phyloP scores from a whole-genome alignment of 2,888 invertebrate genomes.

The Monoplex corrugatus region DNA sequence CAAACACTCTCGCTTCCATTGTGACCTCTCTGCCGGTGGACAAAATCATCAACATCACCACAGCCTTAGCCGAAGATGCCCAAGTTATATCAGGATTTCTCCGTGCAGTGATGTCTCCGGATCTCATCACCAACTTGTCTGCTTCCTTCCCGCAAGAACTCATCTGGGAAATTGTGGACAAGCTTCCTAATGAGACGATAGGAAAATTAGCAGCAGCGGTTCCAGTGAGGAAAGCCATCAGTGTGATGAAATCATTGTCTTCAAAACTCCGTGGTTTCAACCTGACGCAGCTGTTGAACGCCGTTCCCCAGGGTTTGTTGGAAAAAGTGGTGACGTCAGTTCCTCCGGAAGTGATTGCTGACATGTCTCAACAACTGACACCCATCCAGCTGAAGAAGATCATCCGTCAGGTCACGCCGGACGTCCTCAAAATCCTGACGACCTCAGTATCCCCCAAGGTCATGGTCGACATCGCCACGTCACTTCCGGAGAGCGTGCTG shows the following conservation, averaged over 20 bases:
- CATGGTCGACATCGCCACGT: conserved; percentile 18
- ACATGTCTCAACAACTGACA: not conserved
- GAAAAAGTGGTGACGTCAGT: conserved; percentile 15
- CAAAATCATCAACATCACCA: conserved; percentile 28
- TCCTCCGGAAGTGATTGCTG: not conserved
- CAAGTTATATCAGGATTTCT: conserved; percentile 1
- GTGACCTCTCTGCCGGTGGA: conserved; percentile 8
- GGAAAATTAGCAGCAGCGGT: not conserved
- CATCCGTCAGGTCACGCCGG: not conserved
- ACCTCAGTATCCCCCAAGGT: not conserved
- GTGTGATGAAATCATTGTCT: not conserved
- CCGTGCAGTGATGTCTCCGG: conserved; percentile 16
- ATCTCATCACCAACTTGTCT: not conserved
- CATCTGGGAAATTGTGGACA: conserved; percentile 5
- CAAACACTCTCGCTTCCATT: not conserved
- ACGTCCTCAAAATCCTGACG: not conserved
- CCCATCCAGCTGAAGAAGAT: conserved; percentile 36
- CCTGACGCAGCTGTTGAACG: conserved; percentile 7
- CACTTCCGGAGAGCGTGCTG: conserved; percentile 30
- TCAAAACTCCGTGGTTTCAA: not conserved
- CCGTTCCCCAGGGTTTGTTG: not conserved
- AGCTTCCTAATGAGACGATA: conserved; percentile 35
- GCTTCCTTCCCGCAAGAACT: not conserved
- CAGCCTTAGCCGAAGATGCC: not conserved
- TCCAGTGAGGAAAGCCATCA: not conserved